A percentile compares a stretch with the other conserved stretches of the same genome.
These are phyloP conservation scores for Ceratitis capitata DNA, from an alignment of 1,140 invertebrate genomes.

Conservation along the genomic window DNA sequence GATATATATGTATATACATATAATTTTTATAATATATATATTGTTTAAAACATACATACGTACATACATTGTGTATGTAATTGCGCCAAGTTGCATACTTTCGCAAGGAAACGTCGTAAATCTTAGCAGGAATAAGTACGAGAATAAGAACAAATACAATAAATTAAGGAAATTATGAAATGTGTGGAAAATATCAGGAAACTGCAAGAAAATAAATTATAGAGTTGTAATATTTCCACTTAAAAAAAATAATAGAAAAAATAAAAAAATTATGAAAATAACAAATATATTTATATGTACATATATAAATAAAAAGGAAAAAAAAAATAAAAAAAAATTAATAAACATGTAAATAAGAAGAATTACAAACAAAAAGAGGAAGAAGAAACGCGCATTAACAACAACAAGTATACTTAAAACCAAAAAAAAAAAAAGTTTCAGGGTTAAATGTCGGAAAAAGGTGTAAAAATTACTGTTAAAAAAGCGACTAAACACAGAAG, in stretches of 20 bases:
- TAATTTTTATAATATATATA: not conserved
- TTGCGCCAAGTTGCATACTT: not conserved
- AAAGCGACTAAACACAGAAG: not conserved
- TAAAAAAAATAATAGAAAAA: not conserved
- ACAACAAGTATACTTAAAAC: not conserved
- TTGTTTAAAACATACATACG: not conserved
- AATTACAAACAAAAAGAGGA: too few relatives aligned
- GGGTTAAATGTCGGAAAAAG: not conserved
- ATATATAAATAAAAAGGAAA: too few relatives aligned
- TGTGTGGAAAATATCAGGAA: not conserved
- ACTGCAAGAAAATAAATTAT: conserved; percentile 12
- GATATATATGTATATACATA: not conserved
- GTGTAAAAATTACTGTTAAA: not conserved
- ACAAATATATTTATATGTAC: not conserved
- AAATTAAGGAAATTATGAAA: not conserved
- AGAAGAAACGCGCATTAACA: not conserved
- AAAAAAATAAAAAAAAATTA: too few relatives aligned
- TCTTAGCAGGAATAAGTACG: not conserved
- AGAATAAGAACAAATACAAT: not conserved
- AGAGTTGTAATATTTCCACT: conserved; percentile 15
- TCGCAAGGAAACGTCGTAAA: not conserved
- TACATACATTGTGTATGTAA: too few relatives aligned
- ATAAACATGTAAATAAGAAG: too few relatives aligned
- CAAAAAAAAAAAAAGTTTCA: not conserved
- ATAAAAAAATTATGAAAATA: not conserved